Evolutionary conservation across 2,113 vertebrate species (phyloP).

Genomic region (Ochotona curzoniae): DNA sequence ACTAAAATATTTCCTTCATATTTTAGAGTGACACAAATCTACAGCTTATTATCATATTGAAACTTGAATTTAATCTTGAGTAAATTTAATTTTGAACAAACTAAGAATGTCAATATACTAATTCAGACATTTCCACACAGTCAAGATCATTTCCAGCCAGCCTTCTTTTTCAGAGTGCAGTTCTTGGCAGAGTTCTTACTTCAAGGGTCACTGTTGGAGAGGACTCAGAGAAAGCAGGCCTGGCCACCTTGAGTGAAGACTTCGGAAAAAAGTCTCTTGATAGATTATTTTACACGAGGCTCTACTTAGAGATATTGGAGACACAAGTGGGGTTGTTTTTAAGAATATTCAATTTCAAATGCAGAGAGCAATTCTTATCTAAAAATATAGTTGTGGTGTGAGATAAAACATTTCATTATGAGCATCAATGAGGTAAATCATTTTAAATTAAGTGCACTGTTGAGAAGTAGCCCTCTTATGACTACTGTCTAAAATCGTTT

Average conservation of each 20-base stretch:
- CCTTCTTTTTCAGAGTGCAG: not conserved
- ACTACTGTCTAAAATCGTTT: not conserved
- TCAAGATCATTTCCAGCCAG: not conserved
- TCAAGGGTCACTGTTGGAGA: not conserved
- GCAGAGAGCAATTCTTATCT: not conserved
- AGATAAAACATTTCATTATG: not conserved
- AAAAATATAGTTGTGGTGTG: not conserved
- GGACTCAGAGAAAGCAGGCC: not conserved
- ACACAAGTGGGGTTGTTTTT: not conserved
- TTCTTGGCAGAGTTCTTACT: not conserved
- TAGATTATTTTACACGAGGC: not conserved
- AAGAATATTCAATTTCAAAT: not conserved
- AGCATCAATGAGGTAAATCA: not conserved
- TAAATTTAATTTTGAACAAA: constrained; percentile 63
- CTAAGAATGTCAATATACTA: not conserved
- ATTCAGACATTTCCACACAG: not conserved
- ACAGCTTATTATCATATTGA: constrained; percentile 27
- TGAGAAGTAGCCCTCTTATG: not conserved
- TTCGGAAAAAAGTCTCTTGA: accelerated
- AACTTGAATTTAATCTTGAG: constrained; percentile 31
- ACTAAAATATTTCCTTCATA: constrained; percentile 2
- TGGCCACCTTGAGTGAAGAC: not conserved
- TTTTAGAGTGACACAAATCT: not conserved
- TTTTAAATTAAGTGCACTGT: not conserved
- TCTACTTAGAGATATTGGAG: not conserved